Evolutionary conservation across 2,113 vertebrate genomes (phyloP).

Genomic region (Malurus cyaneus): DNA sequence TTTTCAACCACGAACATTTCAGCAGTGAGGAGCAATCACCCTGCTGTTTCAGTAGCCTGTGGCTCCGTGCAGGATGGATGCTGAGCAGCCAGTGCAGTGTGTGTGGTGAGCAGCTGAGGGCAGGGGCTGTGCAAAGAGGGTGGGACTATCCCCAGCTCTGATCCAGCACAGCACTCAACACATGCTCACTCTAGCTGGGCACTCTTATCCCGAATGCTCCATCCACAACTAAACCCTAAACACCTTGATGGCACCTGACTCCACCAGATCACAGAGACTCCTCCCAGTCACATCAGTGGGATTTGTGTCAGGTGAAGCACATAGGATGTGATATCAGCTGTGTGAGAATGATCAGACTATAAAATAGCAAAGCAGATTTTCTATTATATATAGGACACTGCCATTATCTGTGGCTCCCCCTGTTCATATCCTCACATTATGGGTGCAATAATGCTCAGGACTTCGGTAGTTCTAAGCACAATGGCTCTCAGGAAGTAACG

Average conservation of each 20-base stretch:
- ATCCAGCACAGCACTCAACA: neutral
- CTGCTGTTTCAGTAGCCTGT: neutral
- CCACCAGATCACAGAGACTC: neutral
- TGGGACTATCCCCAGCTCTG: neutral
- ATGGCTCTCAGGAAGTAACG: neutral
- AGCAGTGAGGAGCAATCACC: neutral
- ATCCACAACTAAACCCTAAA: neutral
- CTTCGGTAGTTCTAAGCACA: neutral
- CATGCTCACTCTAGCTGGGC: neutral
- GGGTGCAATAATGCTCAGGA: neutral
- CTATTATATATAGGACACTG: neutral
- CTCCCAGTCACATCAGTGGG: neutral
- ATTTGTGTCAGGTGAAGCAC: neutral
- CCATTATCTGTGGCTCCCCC: neutral
- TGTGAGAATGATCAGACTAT: neutral
- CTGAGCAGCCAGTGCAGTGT: neutral
- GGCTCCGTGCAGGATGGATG: neutral
- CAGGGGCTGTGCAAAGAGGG: neutral
- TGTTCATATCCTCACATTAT: neutral
- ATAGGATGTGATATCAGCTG: neutral
- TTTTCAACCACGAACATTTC: neutral
- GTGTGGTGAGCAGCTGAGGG: neutral
- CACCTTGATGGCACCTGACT: neutral
- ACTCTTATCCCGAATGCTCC: neutral
- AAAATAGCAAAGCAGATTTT: neutral